Percentiles rank a stretch among this genome's conserved stretches.
phyloP scores from a whole-genome alignment of 2,113 vertebrate species.

The Aythya baeri region DNA sequence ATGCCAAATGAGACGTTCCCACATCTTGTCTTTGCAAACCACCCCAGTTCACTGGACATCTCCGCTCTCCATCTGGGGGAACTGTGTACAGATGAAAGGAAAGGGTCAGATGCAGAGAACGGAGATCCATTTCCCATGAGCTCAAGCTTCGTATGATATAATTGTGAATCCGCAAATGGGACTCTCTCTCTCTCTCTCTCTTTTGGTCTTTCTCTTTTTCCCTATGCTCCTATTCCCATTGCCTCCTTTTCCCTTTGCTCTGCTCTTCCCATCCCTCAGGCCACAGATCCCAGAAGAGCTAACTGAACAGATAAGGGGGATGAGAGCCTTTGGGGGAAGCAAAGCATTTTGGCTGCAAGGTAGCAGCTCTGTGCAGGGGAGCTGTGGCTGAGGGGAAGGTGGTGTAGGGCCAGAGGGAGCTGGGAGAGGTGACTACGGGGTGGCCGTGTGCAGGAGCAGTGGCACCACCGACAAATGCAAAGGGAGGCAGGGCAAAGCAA shows the following conservation, averaged over 20 bases:
- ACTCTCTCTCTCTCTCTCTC: slow-evolving; percentile 32
- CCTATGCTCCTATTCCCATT: neutral
- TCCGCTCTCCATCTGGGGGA: slow-evolving; percentile 48
- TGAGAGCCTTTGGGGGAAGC: neutral
- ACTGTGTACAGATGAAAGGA: slow-evolving; percentile 49
- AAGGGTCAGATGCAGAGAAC: slow-evolving; percentile 55
- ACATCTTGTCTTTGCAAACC: slow-evolving; percentile 43
- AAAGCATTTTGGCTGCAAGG: neutral
- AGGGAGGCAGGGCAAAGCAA: neutral
- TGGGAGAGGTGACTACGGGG: neutral
- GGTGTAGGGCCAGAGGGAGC: neutral
- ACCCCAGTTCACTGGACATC: slow-evolving; percentile 49
- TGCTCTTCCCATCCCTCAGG: slow-evolving; percentile 38
- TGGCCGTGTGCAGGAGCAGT: neutral
- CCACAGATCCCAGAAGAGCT: slow-evolving; percentile 39
- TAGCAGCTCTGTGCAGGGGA: neutral
- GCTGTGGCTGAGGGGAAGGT: neutral
- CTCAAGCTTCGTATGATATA: slow-evolving; percentile 62
- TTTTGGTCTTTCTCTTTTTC: slow-evolving; percentile 42
- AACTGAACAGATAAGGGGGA: neutral
- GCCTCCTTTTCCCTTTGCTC: slow-evolving; percentile 13
- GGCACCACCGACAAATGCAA: neutral
- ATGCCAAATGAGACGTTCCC: slow-evolving; percentile 52
- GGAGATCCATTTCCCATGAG: slow-evolving; percentile 50
- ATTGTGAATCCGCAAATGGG: slow-evolving; percentile 65